These are phyloP conservation scores for Mesoligia furuncula DNA, from an alignment of 2,888 invertebrate species.

Conservation along the genomic window DNA sequence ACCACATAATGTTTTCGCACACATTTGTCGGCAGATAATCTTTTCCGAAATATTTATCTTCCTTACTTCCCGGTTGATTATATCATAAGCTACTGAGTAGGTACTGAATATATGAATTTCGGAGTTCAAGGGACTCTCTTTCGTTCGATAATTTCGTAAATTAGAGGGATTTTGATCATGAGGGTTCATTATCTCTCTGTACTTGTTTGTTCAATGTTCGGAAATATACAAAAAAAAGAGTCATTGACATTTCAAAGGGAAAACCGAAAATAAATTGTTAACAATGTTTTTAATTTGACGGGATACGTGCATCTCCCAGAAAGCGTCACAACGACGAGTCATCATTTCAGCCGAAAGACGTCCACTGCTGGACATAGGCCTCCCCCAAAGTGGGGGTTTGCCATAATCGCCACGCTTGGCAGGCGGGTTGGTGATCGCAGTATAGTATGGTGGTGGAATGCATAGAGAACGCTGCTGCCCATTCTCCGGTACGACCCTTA, in stretches of 20 bases:
- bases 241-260: neutral
- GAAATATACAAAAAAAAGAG: neutral
- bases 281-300: neutral
- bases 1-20: conserved; percentile 23
- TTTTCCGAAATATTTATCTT: conserved; percentile 50
- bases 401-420: no score
- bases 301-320: neutral
- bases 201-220: neutral
- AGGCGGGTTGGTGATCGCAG: no score
- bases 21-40: conserved; percentile 33
- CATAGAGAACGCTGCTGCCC: no score
- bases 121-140: conserved; percentile 41
- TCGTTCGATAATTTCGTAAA: conserved; percentile 15
- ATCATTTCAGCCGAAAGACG: no score
- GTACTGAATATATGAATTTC: conserved; percentile 49
- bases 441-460: no score
- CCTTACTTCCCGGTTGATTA: conserved; percentile 22
- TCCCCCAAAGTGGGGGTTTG: no score
- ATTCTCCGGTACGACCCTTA: no score
- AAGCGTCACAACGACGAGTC: neutral
- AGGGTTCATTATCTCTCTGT: neutral
- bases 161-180: conserved; percentile 20
- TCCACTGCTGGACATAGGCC: no score
- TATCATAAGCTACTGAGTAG: conserved; percentile 17
- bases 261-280: neutral